Conservation (phyloP, 2,113 vertebrate genomes). For the Gallinago undulata region DNA sequence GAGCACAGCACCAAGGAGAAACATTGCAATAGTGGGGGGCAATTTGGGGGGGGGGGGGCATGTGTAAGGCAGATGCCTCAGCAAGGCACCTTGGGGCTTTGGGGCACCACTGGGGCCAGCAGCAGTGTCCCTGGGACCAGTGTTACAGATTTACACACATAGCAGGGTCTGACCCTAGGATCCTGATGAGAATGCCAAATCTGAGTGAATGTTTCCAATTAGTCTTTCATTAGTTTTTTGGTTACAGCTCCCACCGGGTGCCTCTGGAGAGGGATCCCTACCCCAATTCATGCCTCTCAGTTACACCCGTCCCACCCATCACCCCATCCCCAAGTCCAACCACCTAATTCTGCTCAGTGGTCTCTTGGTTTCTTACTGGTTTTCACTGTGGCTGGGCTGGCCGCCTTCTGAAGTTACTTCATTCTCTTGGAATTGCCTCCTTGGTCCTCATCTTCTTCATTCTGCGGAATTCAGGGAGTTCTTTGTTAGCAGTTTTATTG, state of each 20-base stretch:
- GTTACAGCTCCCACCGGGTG: neutral
- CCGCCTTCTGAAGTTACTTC: neutral
- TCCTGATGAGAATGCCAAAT: neutral
- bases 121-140: neutral
- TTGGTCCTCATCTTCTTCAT: neutral
- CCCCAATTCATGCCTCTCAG: neutral
- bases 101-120: neutral
- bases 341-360: neutral
- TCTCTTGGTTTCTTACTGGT: neutral
- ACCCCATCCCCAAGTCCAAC: neutral
- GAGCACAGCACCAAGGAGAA: neutral
- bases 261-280: neutral
- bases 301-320: neutral
- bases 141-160: neutral
- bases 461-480: neutral
- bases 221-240: neutral
- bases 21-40: neutral
- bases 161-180: neutral
- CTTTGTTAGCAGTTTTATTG: neutral
- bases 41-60: neutral
- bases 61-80: neutral
- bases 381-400: neutral
- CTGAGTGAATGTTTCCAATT: neutral
- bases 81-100: neutral
- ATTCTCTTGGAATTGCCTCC: neutral